Evolutionary conservation across 2,888 invertebrate genomes (phyloP).

Genomic region (Nesidiocoris tenuis): DNA sequence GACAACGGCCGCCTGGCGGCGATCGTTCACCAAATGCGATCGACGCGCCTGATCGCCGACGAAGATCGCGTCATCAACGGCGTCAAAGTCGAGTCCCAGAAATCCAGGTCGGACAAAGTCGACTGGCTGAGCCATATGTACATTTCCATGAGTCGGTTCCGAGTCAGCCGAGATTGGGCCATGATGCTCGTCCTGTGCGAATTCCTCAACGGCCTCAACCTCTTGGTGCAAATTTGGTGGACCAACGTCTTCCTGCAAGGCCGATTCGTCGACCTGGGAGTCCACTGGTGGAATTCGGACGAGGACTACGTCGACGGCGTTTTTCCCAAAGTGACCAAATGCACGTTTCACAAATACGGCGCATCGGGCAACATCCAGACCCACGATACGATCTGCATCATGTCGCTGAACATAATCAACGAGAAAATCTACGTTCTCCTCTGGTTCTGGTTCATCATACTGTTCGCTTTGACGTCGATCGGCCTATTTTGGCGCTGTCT

Average conservation of each 20-base stretch:
- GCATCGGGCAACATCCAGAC: conserved; percentile 79
- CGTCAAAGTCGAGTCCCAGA: conserved; percentile 73
- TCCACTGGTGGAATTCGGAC: conserved; percentile 72
- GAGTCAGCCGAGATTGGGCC: conserved; percentile 76
- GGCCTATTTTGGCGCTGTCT: conserved; percentile 74
- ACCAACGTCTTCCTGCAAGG: conserved; percentile 75
- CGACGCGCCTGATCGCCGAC: conserved; percentile 72
- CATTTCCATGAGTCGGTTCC: conserved; percentile 55
- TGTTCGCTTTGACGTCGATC: conserved; percentile 69
- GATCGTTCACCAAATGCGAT: conserved; percentile 72
- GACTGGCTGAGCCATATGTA: conserved; percentile 38
- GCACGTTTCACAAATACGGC: conserved; percentile 85
- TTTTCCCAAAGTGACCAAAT: conserved; percentile 89
- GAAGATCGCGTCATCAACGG: conserved; percentile 80
- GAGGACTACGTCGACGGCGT: conserved; percentile 81
- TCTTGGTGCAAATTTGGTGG: conserved; percentile 73
- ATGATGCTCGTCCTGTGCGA: conserved; percentile 74
- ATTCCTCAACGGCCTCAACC: conserved; percentile 73
- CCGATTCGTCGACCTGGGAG: conserved; percentile 71
- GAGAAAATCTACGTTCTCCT: conserved; percentile 85
- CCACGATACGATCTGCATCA: conserved; percentile 85
- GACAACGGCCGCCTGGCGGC: conserved; percentile 79
- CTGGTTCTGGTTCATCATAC: conserved; percentile 83
- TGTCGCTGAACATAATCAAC: conserved; percentile 87
- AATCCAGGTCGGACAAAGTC: conserved; percentile 32